Evolutionary conservation across 2,113 vertebrate genomes (phyloP).

Genomic region (Muntiacus muntjak): DNA sequence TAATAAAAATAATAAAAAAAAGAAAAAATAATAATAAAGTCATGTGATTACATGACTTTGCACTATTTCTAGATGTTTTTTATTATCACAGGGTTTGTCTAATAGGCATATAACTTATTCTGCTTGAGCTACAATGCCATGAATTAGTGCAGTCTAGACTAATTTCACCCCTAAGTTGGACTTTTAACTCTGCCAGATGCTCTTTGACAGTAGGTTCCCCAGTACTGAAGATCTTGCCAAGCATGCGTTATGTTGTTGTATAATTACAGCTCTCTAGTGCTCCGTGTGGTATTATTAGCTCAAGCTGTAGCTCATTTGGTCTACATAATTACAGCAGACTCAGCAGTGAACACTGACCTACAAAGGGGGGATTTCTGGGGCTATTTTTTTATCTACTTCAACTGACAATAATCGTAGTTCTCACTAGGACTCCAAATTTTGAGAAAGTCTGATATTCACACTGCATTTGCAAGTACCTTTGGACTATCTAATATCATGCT

Average conservation of each 20-base stretch:
- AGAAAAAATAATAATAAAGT: neutral
- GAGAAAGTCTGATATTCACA: conserved; percentile 60
- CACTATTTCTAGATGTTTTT: neutral
- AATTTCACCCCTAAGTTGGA: conserved; percentile 10
- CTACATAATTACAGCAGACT: conserved; percentile 76
- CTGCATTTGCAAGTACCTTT: conserved; percentile 31
- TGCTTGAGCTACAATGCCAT: conserved; percentile 16
- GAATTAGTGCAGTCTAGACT: conserved; percentile 33
- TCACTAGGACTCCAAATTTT: conserved; percentile 24
- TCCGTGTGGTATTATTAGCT: conserved; percentile 78
- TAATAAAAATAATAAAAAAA: too few species aligned
- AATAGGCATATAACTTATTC: neutral
- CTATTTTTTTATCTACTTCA: conserved; percentile 69
- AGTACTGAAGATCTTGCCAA: conserved; percentile 69
- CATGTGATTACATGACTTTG: neutral
- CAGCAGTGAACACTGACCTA: conserved; percentile 72
- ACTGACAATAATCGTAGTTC: conserved; percentile 33
- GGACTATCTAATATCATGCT: neutral
- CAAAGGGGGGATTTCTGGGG: conserved; percentile 32
- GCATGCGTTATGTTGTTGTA: conserved; percentile 61
- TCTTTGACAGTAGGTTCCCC: conserved; percentile 37
- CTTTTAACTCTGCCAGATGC: conserved; percentile 55
- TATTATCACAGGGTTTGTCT: neutral
- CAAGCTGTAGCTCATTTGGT: conserved; percentile 76
- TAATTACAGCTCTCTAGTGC: conserved; percentile 79